Evolutionary conservation across 1,140 invertebrate genomes (phyloP).

Genomic region (Zaprionus inermis): DNA sequence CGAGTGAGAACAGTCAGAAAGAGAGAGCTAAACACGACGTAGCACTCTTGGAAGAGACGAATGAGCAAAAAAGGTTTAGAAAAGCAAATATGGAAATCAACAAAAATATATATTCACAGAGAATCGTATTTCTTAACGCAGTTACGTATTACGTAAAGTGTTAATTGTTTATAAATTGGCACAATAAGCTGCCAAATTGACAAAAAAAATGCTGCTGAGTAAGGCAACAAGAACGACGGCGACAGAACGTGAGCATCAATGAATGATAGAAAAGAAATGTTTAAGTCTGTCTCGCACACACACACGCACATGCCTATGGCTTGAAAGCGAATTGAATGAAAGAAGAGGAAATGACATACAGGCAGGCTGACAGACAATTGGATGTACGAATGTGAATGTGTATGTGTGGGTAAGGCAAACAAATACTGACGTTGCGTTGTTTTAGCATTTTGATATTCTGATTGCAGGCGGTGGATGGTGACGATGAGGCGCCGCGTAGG

Average conservation of each 20-base stretch:
- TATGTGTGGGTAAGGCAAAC: conserved; percentile 32
- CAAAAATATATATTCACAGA: conserved; percentile 16
- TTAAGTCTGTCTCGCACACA: background rate
- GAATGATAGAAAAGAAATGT: conserved; percentile 32
- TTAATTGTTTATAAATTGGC: conserved; percentile 45
- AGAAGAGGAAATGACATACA: conserved; percentile 47
- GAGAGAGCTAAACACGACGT: conserved; percentile 19
- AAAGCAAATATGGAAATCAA: conserved; percentile 29
- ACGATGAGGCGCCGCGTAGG: conserved; percentile 33
- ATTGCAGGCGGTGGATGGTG: conserved; percentile 28
- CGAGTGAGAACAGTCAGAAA: conserved; percentile 9
- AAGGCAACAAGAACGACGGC: conserved; percentile 12
- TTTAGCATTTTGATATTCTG: conserved; percentile 42
- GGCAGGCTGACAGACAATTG: conserved; percentile 40
- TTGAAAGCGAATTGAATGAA: conserved; percentile 40
- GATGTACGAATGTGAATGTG: conserved; percentile 29
- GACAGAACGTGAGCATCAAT: conserved; percentile 22
- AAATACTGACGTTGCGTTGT: conserved; percentile 44
- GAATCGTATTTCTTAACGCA: background rate
- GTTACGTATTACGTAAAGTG: conserved; percentile 25
- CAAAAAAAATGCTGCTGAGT: conserved; percentile 34
- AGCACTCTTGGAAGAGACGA: conserved; percentile 12
- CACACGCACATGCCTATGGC: conserved; percentile 17
- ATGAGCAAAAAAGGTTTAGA: conserved; percentile 33
- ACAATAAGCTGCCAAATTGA: conserved; percentile 39